phyloP scores from a whole-genome alignment of 1,140 invertebrate genomes.

The Scaptodrosophila lebanonensis region DNA sequence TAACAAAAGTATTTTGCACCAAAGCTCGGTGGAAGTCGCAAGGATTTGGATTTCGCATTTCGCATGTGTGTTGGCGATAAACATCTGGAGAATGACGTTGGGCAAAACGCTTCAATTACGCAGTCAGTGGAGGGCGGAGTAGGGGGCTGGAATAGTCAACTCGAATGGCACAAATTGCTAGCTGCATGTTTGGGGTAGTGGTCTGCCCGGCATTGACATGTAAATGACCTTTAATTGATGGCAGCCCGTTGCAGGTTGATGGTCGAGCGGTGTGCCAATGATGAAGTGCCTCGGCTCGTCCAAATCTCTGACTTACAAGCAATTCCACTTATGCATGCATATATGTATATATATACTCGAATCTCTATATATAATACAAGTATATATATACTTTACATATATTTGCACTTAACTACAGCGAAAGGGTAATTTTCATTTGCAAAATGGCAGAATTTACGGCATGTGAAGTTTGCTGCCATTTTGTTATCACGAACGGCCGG shows the following conservation, averaged over 20 bases:
- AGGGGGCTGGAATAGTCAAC: slow-evolving; percentile 19
- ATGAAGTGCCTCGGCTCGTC: too few species aligned
- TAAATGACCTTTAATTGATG: slow-evolving; percentile 75
- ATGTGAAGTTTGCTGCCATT: slow-evolving; percentile 18
- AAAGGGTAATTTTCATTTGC: slow-evolving; percentile 46
- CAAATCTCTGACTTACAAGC: too few species aligned
- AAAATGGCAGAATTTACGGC: slow-evolving; percentile 27
- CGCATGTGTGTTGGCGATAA: slow-evolving; percentile 32
- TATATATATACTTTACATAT: too few species aligned
- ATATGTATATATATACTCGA: slow-evolving; percentile 4
- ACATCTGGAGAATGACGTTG: slow-evolving; percentile 56
- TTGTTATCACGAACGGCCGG: slow-evolving; percentile 30
- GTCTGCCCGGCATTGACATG: slow-evolving; percentile 58
- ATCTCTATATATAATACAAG: too few species aligned
- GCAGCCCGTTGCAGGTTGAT: slow-evolving; percentile 53
- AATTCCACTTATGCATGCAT: background rate
- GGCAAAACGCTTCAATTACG: slow-evolving; percentile 48
- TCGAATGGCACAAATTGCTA: background rate
- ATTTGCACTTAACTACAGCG: too few species aligned
- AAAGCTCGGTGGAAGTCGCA: background rate
- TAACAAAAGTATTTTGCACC: slow-evolving; percentile 52
- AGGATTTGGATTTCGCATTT: background rate
- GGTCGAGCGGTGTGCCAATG: too few species aligned
- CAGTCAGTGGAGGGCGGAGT: slow-evolving; percentile 21
- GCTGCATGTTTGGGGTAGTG: slow-evolving; percentile 17